phyloP scores from a whole-genome alignment of 2,888 invertebrate species.

The Mythimna impura region DNA sequence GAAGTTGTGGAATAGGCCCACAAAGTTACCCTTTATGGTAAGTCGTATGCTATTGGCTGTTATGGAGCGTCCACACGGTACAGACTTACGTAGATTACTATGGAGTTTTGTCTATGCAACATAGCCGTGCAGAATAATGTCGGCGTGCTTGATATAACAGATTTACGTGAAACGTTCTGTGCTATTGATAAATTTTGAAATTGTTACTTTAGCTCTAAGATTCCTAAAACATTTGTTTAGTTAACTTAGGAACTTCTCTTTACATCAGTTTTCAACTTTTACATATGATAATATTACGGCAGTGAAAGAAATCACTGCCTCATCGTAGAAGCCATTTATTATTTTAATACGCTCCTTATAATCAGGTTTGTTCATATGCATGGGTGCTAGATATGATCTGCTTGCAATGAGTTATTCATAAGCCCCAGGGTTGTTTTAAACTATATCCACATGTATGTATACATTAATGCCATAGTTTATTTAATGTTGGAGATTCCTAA shows the following conservation, averaged over 20 bases:
- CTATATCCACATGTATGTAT: constrained; percentile 24
- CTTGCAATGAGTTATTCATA: constrained; percentile 59
- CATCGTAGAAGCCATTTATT: constrained; percentile 30
- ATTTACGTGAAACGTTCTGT: not conserved
- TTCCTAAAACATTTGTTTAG: not conserved
- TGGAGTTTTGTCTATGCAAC: too few relatives aligned
- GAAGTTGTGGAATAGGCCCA: not conserved
- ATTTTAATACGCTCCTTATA: constrained; percentile 48
- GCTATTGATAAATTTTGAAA: not conserved
- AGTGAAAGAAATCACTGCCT: not conserved
- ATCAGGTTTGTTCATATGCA: constrained; percentile 51
- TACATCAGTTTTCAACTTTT: not conserved
- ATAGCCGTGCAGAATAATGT: too few relatives aligned
- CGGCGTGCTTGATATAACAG: too few relatives aligned
- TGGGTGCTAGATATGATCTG: constrained; percentile 54
- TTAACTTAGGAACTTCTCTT: not conserved
- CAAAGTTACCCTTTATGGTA: not conserved
- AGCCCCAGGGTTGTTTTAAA: constrained; percentile 51
- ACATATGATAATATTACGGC: constrained; percentile 15
- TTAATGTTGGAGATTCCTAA: constrained; percentile 29
- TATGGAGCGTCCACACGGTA: too few relatives aligned
- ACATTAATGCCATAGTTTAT: constrained; percentile 38
- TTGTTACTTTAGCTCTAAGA: not conserved
- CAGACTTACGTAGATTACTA: too few relatives aligned
- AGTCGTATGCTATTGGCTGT: too few relatives aligned